Conservation (phyloP, 2,113 vertebrate genomes). For the Psophia crepitans region DNA sequence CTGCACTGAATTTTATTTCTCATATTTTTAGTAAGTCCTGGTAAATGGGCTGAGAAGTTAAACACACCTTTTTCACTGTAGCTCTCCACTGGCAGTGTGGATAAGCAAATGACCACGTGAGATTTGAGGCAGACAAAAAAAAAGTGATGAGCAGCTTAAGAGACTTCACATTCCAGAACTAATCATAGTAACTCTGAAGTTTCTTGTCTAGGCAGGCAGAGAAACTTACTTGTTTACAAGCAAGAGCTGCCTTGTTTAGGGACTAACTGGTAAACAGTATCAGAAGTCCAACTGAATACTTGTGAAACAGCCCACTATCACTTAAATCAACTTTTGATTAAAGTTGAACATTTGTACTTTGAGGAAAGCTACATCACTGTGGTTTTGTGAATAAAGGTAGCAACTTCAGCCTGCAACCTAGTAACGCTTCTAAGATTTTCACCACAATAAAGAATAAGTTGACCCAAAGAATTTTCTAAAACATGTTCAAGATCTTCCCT, state of each 20-base stretch:
- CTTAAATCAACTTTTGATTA: background rate
- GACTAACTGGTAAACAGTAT: background rate
- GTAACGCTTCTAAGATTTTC: background rate
- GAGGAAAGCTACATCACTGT: background rate
- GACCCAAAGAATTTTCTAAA: background rate
- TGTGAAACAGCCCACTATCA: background rate
- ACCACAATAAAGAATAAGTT: conserved; percentile 15
- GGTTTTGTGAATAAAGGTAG: background rate
- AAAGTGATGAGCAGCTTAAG: background rate
- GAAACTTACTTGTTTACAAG: background rate
- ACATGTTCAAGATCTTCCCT: background rate
- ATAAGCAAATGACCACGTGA: background rate
- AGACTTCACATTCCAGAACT: conserved; percentile 16
- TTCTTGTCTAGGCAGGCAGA: conserved; percentile 20
- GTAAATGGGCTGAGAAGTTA: background rate
- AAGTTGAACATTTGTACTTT: background rate
- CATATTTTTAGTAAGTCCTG: background rate
- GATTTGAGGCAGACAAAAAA: background rate
- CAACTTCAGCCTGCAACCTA: background rate
- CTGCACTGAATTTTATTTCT: background rate
- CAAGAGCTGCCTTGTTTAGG: background rate
- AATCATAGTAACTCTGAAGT: background rate
- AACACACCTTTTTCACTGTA: background rate
- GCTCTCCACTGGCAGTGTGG: background rate
- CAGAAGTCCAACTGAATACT: background rate